These are phyloP conservation scores for Palloptera scutellata DNA, from an alignment of 2,888 invertebrate genomes.

Conservation along the genomic window DNA sequence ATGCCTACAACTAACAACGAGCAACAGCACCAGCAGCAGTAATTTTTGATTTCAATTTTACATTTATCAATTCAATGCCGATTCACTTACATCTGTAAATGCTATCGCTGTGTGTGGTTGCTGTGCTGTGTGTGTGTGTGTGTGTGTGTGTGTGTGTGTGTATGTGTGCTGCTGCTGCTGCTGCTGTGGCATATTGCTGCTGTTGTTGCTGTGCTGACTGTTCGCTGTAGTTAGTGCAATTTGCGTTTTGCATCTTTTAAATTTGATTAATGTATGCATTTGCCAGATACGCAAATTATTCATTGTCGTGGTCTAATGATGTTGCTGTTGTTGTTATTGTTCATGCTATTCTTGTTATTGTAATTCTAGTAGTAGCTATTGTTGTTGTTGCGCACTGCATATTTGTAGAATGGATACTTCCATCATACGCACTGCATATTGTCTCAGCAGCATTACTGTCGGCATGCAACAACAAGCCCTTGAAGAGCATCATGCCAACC, in stretches of 20 bases:
- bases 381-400: too few relatives aligned
- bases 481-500: too few relatives aligned
- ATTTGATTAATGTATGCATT: slow-evolving; percentile 35
- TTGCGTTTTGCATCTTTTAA: slow-evolving; percentile 11
- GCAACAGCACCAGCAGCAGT: slow-evolving; percentile 12
- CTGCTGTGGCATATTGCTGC: slow-evolving; percentile 10
- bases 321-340: slow-evolving; percentile 15
- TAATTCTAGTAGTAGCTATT: slow-evolving; percentile 1
- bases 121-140: not conserved
- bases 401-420: too few relatives aligned
- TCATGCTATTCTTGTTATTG: slow-evolving; percentile 5
- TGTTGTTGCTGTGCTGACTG: too few relatives aligned
- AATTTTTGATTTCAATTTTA: slow-evolving; percentile 23
- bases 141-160: slow-evolving; percentile 7
- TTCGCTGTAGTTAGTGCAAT: not conserved
- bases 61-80: slow-evolving; percentile 18
- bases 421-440: too few relatives aligned
- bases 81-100: not conserved
- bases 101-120: not conserved
- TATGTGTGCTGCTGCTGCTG: not conserved
- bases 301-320: slow-evolving; percentile 35
- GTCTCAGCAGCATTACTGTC: too few relatives aligned
- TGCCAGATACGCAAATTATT: slow-evolving; percentile 37
- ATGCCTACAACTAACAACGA: too few relatives aligned
- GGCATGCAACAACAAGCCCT: too few relatives aligned